Evolutionary conservation across 1,140 invertebrate species (phyloP).

Genomic region (Neodiprion lecontei): DNA sequence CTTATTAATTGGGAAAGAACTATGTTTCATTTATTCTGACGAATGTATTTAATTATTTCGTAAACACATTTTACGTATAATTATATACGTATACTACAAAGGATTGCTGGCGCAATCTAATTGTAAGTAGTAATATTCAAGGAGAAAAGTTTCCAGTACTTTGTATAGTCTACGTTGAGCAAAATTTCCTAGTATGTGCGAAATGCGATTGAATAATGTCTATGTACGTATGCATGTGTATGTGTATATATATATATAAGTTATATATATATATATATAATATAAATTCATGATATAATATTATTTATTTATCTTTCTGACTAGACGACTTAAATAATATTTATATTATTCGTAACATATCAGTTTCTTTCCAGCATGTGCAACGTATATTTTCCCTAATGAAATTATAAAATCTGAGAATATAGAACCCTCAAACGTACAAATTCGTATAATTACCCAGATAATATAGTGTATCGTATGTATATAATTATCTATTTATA

Average conservation of each 20-base stretch:
- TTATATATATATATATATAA: neutral
- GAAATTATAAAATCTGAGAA: neutral
- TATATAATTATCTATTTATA: neutral
- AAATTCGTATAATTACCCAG: too few relatives aligned
- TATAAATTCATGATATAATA: neutral
- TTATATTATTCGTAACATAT: neutral
- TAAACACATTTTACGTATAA: conserved; percentile 37
- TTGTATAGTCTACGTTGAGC: conserved; percentile 31
- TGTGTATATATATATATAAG: neutral
- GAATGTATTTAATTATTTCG: conserved; percentile 36
- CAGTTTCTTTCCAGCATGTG: neutral
- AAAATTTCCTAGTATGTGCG: conserved; percentile 40
- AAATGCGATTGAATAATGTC: neutral
- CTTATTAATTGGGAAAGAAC: neutral
- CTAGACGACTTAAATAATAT: conserved; percentile 1
- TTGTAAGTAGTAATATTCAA: too few relatives aligned
- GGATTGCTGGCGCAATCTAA: neutral
- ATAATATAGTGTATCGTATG: too few relatives aligned
- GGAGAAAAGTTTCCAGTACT: neutral
- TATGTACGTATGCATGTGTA: neutral
- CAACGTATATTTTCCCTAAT: neutral
- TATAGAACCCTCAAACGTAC: too few relatives aligned
- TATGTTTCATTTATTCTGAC: neutral
- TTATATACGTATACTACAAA: neutral
- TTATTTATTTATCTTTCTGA: neutral